phyloP scores from a whole-genome alignment of 1,140 invertebrate species.

The Drosophila albomicans region DNA sequence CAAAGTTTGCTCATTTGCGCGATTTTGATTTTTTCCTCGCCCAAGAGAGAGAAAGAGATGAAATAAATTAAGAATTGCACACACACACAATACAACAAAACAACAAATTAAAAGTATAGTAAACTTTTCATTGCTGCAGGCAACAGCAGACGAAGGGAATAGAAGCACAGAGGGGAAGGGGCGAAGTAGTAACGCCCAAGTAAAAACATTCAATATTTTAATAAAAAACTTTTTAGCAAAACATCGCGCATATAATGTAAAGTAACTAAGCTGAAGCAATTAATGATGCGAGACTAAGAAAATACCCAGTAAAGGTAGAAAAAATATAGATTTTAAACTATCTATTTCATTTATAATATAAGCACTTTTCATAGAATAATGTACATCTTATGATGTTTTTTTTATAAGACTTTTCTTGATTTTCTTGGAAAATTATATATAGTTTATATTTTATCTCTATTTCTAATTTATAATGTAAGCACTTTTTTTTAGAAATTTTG shows the following conservation, averaged over 20 bases:
- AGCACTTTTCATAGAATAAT: too few species aligned
- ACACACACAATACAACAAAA: slow-evolving; percentile 13
- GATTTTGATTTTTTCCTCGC: slow-evolving; percentile 61
- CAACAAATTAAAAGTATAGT: slow-evolving; percentile 59
- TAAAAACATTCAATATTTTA: slow-evolving; percentile 58
- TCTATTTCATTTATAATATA: too few species aligned
- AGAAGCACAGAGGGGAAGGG: neutral
- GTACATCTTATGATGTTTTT: too few species aligned
- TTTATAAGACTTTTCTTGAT: too few species aligned
- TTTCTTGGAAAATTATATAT: neutral
- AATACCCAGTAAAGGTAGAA: slow-evolving; percentile 5
- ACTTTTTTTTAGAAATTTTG: too few species aligned
- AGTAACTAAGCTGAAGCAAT: neutral
- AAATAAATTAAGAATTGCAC: slow-evolving; percentile 71
- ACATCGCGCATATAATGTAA: slow-evolving; percentile 7
- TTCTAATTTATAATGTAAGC: too few species aligned
- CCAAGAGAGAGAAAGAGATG: slow-evolving; percentile 34
- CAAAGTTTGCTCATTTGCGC: slow-evolving; percentile 81
- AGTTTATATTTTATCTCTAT: too few species aligned
- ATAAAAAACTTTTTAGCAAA: slow-evolving; percentile 50
- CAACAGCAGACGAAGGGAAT: neutral
- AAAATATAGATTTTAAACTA: too few species aligned
- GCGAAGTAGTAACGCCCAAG: slow-evolving; percentile 18
- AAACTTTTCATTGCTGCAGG: slow-evolving; percentile 48
- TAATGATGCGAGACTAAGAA: neutral